These are phyloP conservation scores for Amniataba percoides DNA, from an alignment of 2,797 vertebrate species.

Conservation along the genomic window DNA sequence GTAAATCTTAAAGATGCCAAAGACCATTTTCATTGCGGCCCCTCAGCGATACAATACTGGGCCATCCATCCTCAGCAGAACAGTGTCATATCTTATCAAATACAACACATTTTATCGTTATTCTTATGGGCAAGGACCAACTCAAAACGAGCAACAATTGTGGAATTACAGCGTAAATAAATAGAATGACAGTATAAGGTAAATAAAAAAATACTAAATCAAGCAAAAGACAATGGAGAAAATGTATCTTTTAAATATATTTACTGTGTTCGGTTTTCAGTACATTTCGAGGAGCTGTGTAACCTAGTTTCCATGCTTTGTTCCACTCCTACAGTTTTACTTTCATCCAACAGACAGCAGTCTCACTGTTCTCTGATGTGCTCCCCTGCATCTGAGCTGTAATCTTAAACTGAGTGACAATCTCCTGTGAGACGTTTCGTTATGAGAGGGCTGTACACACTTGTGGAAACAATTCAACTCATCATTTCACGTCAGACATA, in stretches of 20 bases:
- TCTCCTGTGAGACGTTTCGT: background rate
- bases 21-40: background rate
- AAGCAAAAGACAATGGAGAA: background rate
- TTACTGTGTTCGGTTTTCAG: background rate
- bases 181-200: background rate
- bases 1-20: conserved; percentile 8
- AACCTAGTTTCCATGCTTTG: background rate
- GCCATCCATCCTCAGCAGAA: background rate
- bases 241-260: background rate
- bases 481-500: conserved; percentile 17
- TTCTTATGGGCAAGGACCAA: background rate
- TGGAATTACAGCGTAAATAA: background rate
- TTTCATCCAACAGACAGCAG: conserved; percentile 24
- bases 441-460: background rate
- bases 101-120: background rate
- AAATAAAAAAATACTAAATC: background rate
- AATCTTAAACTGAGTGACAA: conserved; percentile 16
- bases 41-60: background rate
- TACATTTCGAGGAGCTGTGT: background rate
- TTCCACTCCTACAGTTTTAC: background rate
- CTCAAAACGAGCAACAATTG: no score
- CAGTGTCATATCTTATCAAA: background rate
- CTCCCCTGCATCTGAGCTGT: conserved; percentile 8
- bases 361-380: background rate
- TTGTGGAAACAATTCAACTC: conserved; percentile 26